A percentile compares a stretch with the other conserved stretches of the same genome.
Evolutionary conservation across 2,113 vertebrate species (phyloP).

Genomic region (Neolamprologus hecqui): DNA sequence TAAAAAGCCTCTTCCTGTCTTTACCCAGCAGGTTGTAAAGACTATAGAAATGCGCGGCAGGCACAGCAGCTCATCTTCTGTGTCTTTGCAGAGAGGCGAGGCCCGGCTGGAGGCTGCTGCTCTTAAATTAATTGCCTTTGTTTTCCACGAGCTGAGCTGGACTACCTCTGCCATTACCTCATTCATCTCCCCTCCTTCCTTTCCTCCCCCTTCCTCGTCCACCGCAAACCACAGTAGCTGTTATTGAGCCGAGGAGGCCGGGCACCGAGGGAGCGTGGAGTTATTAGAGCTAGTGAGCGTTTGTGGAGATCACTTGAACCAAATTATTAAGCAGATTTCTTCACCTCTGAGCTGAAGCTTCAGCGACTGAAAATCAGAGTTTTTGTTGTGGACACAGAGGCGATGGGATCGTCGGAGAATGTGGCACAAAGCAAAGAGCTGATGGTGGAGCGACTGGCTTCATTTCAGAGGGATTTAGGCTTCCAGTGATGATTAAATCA

Average conservation of each 20-base stretch:
- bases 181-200: background rate
- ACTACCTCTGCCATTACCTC: conserved; percentile 46
- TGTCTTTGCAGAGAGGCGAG: background rate
- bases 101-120: background rate
- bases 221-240: background rate
- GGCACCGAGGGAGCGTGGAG: background rate
- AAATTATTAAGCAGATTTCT: background rate
- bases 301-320: background rate
- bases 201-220: background rate
- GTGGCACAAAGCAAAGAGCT: background rate
- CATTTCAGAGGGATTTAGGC: background rate
- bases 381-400: background rate
- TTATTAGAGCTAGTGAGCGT: background rate
- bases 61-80: background rate
- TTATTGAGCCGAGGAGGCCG: background rate
- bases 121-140: conserved; percentile 46
- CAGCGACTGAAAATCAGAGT: background rate
- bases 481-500: background rate
- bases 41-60: background rate
- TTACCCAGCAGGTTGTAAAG: background rate
- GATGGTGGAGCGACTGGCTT: background rate
- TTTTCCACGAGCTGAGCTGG: conserved; percentile 15
- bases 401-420: fast-evolving
- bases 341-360: background rate
- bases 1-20: background rate